Conservation (phyloP, 2,888 invertebrate species). For the Chorisops tibialis region DNA sequence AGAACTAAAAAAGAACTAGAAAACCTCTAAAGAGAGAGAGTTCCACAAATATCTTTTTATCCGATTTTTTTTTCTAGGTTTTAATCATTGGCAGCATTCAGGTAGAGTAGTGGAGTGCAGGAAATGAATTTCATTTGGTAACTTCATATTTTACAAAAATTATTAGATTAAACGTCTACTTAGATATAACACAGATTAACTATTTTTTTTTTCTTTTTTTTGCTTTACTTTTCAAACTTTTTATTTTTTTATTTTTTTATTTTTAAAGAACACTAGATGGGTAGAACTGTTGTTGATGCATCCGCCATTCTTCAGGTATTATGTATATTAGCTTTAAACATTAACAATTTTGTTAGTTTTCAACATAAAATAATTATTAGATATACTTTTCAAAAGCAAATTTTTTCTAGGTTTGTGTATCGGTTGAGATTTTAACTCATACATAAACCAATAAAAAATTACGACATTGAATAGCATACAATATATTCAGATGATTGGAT, state of each 20-base stretch:
- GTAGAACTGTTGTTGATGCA: constrained; percentile 51
- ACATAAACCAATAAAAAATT: not conserved
- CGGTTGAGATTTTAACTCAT: not conserved
- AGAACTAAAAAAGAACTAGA: constrained; percentile 11
- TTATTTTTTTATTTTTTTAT: not conserved
- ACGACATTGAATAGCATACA: not conserved
- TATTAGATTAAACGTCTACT: too few relatives aligned
- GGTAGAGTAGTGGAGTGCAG: too few relatives aligned
- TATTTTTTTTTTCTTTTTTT: too few relatives aligned
- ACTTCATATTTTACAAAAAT: too few relatives aligned
- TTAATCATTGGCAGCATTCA: constrained; percentile 20
- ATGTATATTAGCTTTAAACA: constrained; percentile 52
- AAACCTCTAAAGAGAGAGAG: constrained; percentile 25
- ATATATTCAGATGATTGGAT: not conserved
- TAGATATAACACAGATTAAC: too few relatives aligned
- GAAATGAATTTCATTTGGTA: too few relatives aligned
- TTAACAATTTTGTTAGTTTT: constrained; percentile 9
- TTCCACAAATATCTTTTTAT: constrained; percentile 22
- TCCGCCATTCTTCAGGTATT: constrained; percentile 53
- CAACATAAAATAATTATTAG: not conserved
- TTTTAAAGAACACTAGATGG: constrained; percentile 51
- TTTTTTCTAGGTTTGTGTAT: not conserved
- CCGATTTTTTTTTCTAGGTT: constrained; percentile 22
- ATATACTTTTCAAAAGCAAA: not conserved
- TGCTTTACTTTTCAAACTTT: too few relatives aligned